Base-by-base conservation (phyloP, 2,113 vertebrate species). In the Pteropus alecto region DNA sequence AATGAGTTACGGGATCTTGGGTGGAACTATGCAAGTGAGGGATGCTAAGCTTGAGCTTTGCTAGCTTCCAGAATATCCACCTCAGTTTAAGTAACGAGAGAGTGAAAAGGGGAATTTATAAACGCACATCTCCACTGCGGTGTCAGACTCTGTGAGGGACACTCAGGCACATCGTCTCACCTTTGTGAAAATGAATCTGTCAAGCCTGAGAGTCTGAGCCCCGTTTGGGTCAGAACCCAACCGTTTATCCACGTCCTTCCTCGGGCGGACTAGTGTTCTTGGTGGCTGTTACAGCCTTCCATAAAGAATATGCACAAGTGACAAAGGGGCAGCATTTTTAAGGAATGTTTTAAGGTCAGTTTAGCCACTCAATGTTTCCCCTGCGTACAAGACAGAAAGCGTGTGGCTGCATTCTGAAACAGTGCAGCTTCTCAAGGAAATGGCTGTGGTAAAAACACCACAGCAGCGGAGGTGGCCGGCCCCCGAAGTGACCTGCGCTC, bases 91-190 rank as follows among this genome's bases (percentile, higher is more conserved):
- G 41, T 2, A 11, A 35, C 48, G 1, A 15, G 9, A 67, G 38
- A 74, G 60, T 56, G 11, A 10, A 5, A 70, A 13, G 11, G 2
- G 56, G 54, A 16, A 15, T 4, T 18, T 9, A 24, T 16, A 5
- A 22, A 3, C 5, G 0, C 35, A 6, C 41, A 0, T 3, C 41
- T 56, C 9, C 6, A 0, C 3, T 30, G 5, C 51, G 10, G 18
- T 5, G 12, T 43, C 58, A 11, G 41, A 3, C 67, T 60, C 54
- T 11, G 65, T 14, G 56, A 11, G 4, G 38, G 28, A 1, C 10
- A 1, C 35, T 2, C 63, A 0, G 5, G 24, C 3, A 0, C 3
- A 16, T 28, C 0, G 0, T 12, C 33, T 73, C 9, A 0, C 26
- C 30, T 63, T 46, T 46, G 68, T 15, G 3, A 12, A 46, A 24